Evolutionary conservation across 2,113 vertebrate species (phyloP), one percentile per base, ranked within the genome.

Genomic region (Hemicordylus capensis): DNA sequence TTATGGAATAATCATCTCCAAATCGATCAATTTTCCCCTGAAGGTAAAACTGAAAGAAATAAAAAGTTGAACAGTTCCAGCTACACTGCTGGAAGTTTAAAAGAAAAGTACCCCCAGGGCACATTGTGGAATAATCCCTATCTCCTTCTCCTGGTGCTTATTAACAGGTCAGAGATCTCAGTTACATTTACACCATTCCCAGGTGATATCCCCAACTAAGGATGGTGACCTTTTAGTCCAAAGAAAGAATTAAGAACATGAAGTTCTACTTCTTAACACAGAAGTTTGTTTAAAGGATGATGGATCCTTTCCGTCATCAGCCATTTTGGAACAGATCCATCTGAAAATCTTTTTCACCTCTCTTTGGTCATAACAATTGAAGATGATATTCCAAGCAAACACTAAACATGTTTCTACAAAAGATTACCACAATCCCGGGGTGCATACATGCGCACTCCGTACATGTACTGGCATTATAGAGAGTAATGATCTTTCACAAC

Each of bases 1-100:
- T 95, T 93, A 96, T 94, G 95, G 95, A 96, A 96, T 96, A 96
- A 96, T 96, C 96, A 96, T 93, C 93, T 95, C 93, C 85, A 94
- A 93, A 96, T 94, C 87, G 96, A 96, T 95, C 92, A 94, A 95
- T 96, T 96, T 90, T 93, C 94, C 96, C 89, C 91, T 90, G 96
- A 96, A 96, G 96, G 93, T 95, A 94, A 95, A 93, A 92, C 48
- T 64, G 90, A 95, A 93, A 95, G 94, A 94, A 94, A 94, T 85
- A 94, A 93, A 92, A 92, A 95, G 92, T 93, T 94, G 90, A 93
- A 90, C 88, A 93, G 92, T 92, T 95, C 90, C 95, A 96, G 91
- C 91, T 93, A 92, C 87, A 87, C 89, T 93, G 94, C 96, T 96
- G 96, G 93, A 96, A 96, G 93, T 94, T 92, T 93, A 93, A 94